Base-by-base conservation (phyloP, 2,888 invertebrate species). In the Pseudoips prasinana region DNA sequence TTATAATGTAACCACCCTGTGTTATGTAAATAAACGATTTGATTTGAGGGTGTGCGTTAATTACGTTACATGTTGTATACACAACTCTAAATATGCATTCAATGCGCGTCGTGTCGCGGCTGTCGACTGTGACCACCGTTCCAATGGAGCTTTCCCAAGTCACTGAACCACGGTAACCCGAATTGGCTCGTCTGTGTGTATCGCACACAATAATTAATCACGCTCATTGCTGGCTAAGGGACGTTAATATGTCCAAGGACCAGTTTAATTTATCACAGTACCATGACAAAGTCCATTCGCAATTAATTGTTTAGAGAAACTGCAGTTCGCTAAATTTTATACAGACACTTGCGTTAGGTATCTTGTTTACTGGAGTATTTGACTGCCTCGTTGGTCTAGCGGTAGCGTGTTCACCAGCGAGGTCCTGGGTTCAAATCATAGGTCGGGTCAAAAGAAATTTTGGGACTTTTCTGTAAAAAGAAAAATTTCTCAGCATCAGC, bases 231-330 rank as follows among this genome's bases (percentile, higher is more conserved):
- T 58, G 64, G 58, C 61, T 48, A 74, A 75, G 75, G 73, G 73
- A 76, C 73, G 67, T 73, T 78, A 77, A 78, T 73, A 74, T 67
- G 73, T 68, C 75, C 76, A 82, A 79, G 76, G 77, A 81, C 76
- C 60, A 60, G 64, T 65, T 65, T 72, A 82, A 81, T 83, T 82
- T 79, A 77, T 76, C 63, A 76, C 78, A 67, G 67, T 65, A 70
- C 69, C 62, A 66, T 65, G 58, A 61, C 75, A 71, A 70, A 70
- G 72, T 69, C 71, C 73, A 59, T 42, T 58, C 42, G 56, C 57
- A 66, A 62, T 73, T 76, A 73, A 76, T 71, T 64, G 72, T 64
- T 58, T 35, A 69, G 65, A 69, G 65, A 68, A 73, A 73, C 52
- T 70, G 66, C 61, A 64, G 59, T 66, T 46, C 40, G 30, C 43